phyloP scores from a whole-genome alignment of 2,888 invertebrate genomes.

The Leucophora obtusa region DNA sequence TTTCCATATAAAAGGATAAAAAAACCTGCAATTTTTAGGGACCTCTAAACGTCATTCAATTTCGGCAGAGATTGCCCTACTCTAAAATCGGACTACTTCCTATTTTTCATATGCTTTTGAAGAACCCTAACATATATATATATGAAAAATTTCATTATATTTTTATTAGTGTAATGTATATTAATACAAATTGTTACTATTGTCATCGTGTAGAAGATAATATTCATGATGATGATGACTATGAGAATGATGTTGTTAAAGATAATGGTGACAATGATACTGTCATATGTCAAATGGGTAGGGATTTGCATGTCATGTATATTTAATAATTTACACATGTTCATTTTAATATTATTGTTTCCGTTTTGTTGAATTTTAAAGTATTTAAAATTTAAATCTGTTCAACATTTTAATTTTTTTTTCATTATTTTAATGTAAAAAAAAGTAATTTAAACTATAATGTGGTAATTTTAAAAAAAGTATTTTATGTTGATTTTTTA shows the following conservation, averaged over 20 bases:
- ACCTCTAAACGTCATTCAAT: too few relatives aligned
- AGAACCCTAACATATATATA: too few relatives aligned
- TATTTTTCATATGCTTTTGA: too few relatives aligned
- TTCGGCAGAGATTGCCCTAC: too few relatives aligned
- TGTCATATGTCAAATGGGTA: neutral
- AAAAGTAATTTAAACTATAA: too few relatives aligned
- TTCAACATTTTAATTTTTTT: neutral
- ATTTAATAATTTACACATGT: neutral
- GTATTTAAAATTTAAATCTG: neutral
- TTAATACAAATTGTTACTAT: neutral
- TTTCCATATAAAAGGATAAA: too few relatives aligned
- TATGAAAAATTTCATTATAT: too few relatives aligned
- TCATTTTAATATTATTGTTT: neutral
- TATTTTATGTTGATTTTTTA: constrained; percentile 7
- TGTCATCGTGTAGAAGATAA: neutral
- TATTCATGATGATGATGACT: neutral
- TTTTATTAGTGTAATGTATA: neutral
- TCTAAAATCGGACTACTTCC: too few relatives aligned
- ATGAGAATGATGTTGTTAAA: neutral
- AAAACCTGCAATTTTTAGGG: too few relatives aligned
- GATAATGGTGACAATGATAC: neutral
- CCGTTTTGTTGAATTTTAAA: too few relatives aligned
- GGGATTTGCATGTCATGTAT: neutral
- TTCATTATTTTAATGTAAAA: neutral
- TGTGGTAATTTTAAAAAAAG: constrained; percentile 6